A percentile compares a stretch with the other conserved stretches of the same genome.
Evolutionary conservation across 2,113 vertebrate species (phyloP).

Genomic region (Macrotus californicus): DNA sequence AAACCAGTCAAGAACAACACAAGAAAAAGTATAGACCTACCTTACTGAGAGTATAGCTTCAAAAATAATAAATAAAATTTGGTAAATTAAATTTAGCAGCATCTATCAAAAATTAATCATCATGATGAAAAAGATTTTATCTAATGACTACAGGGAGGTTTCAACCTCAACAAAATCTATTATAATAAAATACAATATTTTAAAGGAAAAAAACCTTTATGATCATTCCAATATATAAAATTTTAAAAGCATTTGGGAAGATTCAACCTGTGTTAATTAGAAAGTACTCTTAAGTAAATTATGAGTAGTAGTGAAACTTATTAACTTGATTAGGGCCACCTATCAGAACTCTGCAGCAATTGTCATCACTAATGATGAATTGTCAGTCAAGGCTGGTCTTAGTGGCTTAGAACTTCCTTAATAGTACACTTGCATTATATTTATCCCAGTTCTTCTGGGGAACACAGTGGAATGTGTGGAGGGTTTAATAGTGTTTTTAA

Average conservation of each 20-base stretch:
- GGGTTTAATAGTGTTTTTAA: not conserved
- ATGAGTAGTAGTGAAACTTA: not conserved
- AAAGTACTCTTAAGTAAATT: not conserved
- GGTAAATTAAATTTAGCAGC: not conserved
- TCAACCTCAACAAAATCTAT: not conserved
- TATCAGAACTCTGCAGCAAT: not conserved
- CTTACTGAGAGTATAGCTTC: not conserved
- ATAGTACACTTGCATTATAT: not conserved
- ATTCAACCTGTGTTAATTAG: not conserved
- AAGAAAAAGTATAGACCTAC: not conserved
- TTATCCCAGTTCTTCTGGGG: not conserved
- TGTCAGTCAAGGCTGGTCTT: not conserved
- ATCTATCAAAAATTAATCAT: not conserved
- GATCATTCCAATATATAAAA: not conserved
- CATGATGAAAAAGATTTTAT: not conserved
- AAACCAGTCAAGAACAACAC: not conserved
- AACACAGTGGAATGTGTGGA: not conserved
- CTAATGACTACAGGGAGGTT: not conserved
- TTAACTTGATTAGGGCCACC: not conserved
- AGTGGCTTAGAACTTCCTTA: not conserved
- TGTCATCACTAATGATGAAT: not conserved
- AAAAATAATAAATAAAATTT: constrained; percentile 8
- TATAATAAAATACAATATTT: not conserved
- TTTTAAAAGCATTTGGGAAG: not conserved
- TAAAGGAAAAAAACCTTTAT: not conserved